phyloP scores from a whole-genome alignment of 2,797 vertebrate species.

The Acipenser oxyrinchus region DNA sequence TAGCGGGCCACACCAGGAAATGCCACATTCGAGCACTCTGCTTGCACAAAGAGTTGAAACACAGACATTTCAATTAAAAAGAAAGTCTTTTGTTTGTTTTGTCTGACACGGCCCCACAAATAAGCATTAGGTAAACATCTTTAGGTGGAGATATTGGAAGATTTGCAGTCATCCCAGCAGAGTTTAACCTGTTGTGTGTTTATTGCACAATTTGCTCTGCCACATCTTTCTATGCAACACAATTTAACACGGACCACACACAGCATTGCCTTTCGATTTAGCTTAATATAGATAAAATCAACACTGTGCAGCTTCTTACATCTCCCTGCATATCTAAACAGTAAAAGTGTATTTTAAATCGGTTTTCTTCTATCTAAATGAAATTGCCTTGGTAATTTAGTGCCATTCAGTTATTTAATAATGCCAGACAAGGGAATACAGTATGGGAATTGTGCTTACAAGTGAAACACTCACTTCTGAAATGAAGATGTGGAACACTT shows the following conservation, averaged over 20 bases:
- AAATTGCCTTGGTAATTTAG: no score
- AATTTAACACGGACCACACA: background rate
- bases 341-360: conserved; percentile 6
- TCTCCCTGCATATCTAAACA: background rate
- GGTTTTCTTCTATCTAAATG: no score
- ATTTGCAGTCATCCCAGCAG: background rate
- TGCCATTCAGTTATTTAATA: no score
- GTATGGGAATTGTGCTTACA: no score
- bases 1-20: conserved; percentile 11
- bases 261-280: conserved; percentile 2
- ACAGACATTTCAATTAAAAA: conserved; percentile 18
- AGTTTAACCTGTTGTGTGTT: background rate
- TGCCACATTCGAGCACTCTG: conserved; percentile 5
- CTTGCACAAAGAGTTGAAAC: conserved; percentile 14
- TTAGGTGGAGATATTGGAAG: conserved; percentile 1
- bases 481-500: no score
- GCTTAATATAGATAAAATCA: conserved; percentile 2
- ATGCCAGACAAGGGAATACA: no score
- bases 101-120: conserved; percentile 2
- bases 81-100: conserved; percentile 2
- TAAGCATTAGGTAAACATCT: background rate
- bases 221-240: conserved; percentile 4
- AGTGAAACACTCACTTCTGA: no score
- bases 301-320: background rate
- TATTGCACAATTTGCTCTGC: conserved; percentile 7